Base-by-base conservation (phyloP, 1,140 invertebrate species). In the Chionoecetes opilio region DNA sequence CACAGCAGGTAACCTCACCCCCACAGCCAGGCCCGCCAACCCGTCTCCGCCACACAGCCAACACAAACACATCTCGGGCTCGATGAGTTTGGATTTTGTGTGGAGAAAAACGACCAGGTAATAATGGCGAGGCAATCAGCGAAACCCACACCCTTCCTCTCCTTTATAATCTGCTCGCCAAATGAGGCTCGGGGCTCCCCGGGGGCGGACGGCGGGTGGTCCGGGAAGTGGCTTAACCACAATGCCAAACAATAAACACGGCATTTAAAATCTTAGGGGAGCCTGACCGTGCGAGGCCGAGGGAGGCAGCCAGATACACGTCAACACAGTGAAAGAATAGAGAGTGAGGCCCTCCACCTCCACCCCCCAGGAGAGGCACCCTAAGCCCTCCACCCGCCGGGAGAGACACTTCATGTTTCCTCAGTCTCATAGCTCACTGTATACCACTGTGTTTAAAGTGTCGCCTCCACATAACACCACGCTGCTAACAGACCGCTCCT, bases 201-300 rank as follows among this genome's bases (percentile, higher is more conserved):
- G 0, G 38, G 41, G 63, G 38, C 32, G 53, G 37, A n/a, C 31
- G 41, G 31, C 37, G 29, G 53, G 34, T 9, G 84, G 92, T 82
- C 37, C 31, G 92, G 38, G 75, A 53, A 31, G 84, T 32, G 82
- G 34, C 38, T n/a, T n/a, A 82, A 85, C 82, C 92, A 93, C 84
- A 85, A 87, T 93, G 92, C 84, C 92, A 93, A 93, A 93, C 92
- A 93, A 86, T 86, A 93, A 93, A 38, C 26, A 32, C 17, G 84
- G 92, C 82, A 93, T 85, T 93, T 53, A 93, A 53, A 32, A 75
- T 87, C 26, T 46, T 86, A 38, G 37, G 84, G 82, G n/a, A 31
- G 32, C 89, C 46, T 21, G 46, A 17, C 31, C 31, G 46, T 53
- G 31, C 5, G 89, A 34, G 89, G 46, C 14, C 87, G 89, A 34